Evolutionary conservation across 2,113 vertebrate genomes (phyloP), one percentile per base, ranked within the genome.

Genomic region (Capreolus pygargus): DNA sequence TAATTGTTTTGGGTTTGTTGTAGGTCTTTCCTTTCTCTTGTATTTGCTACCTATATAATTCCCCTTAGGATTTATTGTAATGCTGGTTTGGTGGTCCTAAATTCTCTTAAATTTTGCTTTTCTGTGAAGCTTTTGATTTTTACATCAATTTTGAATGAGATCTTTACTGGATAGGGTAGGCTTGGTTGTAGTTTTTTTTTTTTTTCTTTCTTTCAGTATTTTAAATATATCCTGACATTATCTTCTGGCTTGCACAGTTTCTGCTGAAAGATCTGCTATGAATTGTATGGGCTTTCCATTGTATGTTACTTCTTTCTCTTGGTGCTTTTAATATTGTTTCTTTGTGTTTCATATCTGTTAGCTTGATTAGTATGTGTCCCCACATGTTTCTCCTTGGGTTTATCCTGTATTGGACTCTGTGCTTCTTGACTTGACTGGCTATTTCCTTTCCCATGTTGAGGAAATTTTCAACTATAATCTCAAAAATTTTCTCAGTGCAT

Each of bases 21-120:
- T 67, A 36, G 4, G 4, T 36, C 61, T 67, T 67, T 67, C 33
- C 61, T 2, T 36, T 36, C 33, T 36, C 33, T 36, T 36, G 4
- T 2, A n/a, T 36, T 67, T 67, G 17, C 0, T 2, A 21, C n/a
- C 1, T n/a, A 1, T 10, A 4, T 11, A 36, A 70, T 0, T 5
- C 17, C 64, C n/a, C 36, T 11, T 21, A 36, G 17, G 21, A 21
- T 36, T 70, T 11, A 8, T 21, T 70, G 4, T 36, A 36, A 21
- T 5, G n/a, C 17, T 21, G 2, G 2, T 1, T 70, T 21, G 16
- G 8, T 36, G 8, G n/a, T 21, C 8, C n/a, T 70, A 36, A 70
- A 36, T 21, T 70, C 4, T 70, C 64, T 36, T 36, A 36, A 70
- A n/a, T 21, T 5, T 70, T 70, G 17, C n/a, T 70, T 70, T 19